Evolutionary conservation across 2,797 vertebrate genomes (phyloP).

Genomic region (Mionectes olivaceus): DNA sequence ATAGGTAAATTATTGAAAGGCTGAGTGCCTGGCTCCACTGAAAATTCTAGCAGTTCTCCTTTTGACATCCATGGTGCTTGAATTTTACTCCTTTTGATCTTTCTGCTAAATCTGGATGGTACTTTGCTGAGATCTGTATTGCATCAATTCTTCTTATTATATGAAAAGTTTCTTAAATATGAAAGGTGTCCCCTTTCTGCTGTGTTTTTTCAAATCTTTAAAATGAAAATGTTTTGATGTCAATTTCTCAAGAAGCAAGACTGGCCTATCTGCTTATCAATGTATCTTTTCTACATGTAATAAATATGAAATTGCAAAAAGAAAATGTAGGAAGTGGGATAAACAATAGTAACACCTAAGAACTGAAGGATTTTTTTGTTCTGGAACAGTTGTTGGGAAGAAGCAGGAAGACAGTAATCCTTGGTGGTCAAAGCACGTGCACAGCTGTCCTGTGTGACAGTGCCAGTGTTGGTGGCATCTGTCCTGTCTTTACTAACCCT

Average conservation of each 20-base stretch:
- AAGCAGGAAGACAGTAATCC: not conserved
- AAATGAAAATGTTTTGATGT: not conserved
- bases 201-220: not conserved
- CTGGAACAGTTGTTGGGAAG: not conserved
- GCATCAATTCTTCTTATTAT: not conserved
- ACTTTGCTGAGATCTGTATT: not conserved
- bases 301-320: not conserved
- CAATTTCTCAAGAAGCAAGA: not conserved
- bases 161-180: not conserved
- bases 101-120: not conserved
- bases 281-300: not conserved
- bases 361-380: not conserved
- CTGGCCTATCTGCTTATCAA: rapidly evolving
- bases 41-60: not conserved
- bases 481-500: not conserved
- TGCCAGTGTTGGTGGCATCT: not conserved
- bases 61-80: not conserved
- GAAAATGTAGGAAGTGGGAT: not conserved
- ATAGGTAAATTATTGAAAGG: not conserved
- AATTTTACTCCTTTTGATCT: not conserved
- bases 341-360: not conserved
- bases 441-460: not conserved
- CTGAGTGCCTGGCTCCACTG: not conserved
- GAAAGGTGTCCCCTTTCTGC: not conserved
- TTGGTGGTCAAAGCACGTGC: not conserved